phyloP scores from a whole-genome alignment of 2,113 vertebrate species.

The Malurus alboscapulatus region DNA sequence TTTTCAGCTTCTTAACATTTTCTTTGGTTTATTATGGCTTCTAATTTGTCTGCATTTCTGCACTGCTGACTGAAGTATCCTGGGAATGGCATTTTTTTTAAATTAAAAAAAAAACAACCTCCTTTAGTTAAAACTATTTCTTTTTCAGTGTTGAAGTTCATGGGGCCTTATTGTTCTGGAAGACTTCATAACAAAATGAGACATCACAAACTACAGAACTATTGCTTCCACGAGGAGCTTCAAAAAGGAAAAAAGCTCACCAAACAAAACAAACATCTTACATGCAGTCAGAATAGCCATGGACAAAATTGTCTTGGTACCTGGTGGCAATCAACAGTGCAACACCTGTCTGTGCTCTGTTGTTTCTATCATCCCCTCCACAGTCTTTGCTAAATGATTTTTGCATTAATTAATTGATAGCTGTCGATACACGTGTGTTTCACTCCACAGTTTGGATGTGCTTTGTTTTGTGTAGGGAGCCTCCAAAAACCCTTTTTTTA shows the following conservation, averaged over 20 bases:
- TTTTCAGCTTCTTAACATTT: conserved; percentile 27
- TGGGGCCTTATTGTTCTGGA: neutral
- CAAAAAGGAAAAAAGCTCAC: neutral
- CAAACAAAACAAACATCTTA: neutral
- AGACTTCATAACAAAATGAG: neutral
- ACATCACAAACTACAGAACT: neutral
- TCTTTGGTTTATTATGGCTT: neutral
- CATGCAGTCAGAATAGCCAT: neutral
- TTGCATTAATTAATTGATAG: neutral
- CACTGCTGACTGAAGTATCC: neutral
- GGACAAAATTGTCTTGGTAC: neutral
- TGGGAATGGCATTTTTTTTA: neutral
- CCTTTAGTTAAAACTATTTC: neutral
- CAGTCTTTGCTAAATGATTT: neutral
- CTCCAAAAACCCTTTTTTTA: neutral
- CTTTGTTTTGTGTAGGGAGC: neutral
- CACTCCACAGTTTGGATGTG: neutral
- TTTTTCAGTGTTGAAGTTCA: neutral
- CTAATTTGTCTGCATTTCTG: neutral
- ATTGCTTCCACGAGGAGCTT: neutral
- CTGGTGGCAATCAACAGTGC: neutral
- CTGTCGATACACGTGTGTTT: neutral
- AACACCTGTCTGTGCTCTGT: neutral
- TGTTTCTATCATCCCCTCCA: neutral
- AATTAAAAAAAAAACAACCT: neutral